Base-by-base conservation (phyloP, 1,140 invertebrate species). In the Ceratitis capitata region DNA sequence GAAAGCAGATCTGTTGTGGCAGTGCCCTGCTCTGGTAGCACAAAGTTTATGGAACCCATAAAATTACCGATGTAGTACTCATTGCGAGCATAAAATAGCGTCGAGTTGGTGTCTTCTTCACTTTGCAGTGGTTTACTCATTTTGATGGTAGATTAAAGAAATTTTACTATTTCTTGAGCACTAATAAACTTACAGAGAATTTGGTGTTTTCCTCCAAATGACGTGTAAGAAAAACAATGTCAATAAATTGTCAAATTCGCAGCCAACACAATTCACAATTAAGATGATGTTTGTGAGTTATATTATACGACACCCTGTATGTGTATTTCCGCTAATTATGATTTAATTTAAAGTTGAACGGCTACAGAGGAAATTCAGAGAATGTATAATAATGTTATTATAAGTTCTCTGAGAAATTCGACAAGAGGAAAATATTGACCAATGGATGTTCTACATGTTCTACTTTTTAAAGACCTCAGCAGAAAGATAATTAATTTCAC, bases 11-110 rank as follows among this genome's bases (percentile, higher is more conserved):
- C 90, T 0, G 89, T 51, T 12, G 88, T 88, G n/a, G 89, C 90
- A 0, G 88, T 89, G 16, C 88, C 87, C 83, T 91, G 90, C 26
- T 91, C 89, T 0, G 90, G 90, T 45, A 91, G 87, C 82, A 91
- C 90, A 85, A 91, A 89, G 82, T 91, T 91, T n/a, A 91, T 91
- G 0, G 91, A 91, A n/a, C 89, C 89, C 90, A 91, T 91, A 49
- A 89, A 91, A 83, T 91, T 91, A 3, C 90, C 90, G 78, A 91
- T 88, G 74, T 91, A 91, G 69, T 91, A 91, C 74, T 91, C 91
- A 82, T 91, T 91, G 45, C 90, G 89, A 19, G 90, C 90, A 85
- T 91, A 90, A 83, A 91, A 91, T 6, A 91, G 85, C 45, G 87
- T 87, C 12, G 90, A 90, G 64, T 89, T 91, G 35, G 88, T 86